Evolutionary conservation across 2,888 invertebrate species (phyloP), one percentile per base, ranked within the genome.

Genomic region (Allygus modestus): DNA sequence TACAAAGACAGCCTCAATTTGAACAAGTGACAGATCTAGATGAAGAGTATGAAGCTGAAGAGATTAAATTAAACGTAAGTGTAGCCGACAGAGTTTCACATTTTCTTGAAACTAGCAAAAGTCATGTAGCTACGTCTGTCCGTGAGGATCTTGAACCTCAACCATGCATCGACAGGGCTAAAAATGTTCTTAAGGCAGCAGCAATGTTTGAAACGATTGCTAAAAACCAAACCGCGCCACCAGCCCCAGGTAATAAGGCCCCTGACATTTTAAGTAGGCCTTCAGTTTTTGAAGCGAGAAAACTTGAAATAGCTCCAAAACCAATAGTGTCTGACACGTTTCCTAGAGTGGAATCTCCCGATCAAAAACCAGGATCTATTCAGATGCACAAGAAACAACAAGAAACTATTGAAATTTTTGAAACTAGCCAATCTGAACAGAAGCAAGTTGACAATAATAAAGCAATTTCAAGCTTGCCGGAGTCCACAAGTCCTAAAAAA

Each of bases 171-270:
- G 86, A 85, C 26, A 83, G 81, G 2, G 75, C 85, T 20, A 86
- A 85, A 23, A 84, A 85, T 23, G 88, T 88, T 0, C 85, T 84
- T 17, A 87, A 94, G 90, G 95, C 95, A 0, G 95, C 94, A 89
- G 94, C 93, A 58, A 89, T 95, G 51, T 95, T 95, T 90, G 95
- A 95, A 90, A 94, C 93, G 86, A 93, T 94, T 86, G 92, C 93
- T 12, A 89, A 86, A 69, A 87, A 87, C 26, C 87, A 88, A 81
- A 83, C 85, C 1, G 83, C 75, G 23, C 65, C 85, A 23, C 83
- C 85, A 58, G 83, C 83, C 12, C 85, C 79, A 26, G 82, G 75
- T 31, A 86, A 81, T 84, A 87, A 84, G 51, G 81, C 79, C 75
- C 87, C 86, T 15, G 92, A 93, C 87, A 92, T 93, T 79, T 88